Evolutionary conservation across 2,888 invertebrate genomes (phyloP), one percentile per base, ranked within the genome.

Genomic region (Orthosia gracilis): DNA sequence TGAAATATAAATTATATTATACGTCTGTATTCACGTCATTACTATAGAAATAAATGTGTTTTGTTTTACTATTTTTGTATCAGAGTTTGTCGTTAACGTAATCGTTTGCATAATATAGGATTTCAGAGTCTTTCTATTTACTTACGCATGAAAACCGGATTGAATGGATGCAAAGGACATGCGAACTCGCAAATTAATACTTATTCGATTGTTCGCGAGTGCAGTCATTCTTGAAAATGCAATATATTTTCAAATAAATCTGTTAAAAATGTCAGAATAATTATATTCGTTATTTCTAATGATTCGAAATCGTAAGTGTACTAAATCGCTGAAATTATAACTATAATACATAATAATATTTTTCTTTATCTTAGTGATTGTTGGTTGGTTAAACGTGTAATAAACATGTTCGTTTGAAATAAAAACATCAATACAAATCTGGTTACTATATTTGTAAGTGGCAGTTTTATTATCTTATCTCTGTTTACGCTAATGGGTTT

Each of bases 11-110:
- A 72, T 64, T 50, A 50, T 49, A 21, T 61, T n/a, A 45, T 40
- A 58, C 11, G 50, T 55, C 18, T 40, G 59, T 31, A 7, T 55
- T 58, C 58, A 52, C 62, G 69, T 83, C 47, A 59, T 52, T 40
- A 79, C 4, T 70, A 55, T 59, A 63, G 69, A 54, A 65, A 78
- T 65, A 84, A 40, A 40, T 65, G 69, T 62, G 80, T 82, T 82
- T 82, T 80, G 80, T 82, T 80, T 83, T 66, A 75, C 79, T 84
- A 80, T 84, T 82, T 82, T 82, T 82, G 65, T 84, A 82, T 66
- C 62, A 59, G 63, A 69, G 61, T 80, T 78, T 75, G 80, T 26
- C 65, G 58, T 67, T 76, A 75, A 72, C 64, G 76, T 72, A 61
- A 80, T 80, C 59, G 81, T 84, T 84, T 72, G 76, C 82, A 72